Conservation (phyloP, 2,888 invertebrate genomes). For the Spodoptera littoralis region DNA sequence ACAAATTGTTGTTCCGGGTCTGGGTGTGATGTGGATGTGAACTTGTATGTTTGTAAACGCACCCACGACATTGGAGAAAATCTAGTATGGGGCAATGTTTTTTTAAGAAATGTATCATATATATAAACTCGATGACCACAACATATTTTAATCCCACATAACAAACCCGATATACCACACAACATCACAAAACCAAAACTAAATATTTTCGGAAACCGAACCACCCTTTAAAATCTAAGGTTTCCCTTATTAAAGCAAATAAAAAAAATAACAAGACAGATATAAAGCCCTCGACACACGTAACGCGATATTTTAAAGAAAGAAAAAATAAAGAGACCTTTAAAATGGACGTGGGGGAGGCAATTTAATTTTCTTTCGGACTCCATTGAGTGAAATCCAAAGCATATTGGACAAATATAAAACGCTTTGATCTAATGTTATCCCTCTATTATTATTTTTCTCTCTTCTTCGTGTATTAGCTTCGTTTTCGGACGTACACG, state of each 20-base stretch:
- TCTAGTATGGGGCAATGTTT: too few species aligned
- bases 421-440: conserved; percentile 84
- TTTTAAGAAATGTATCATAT: too few species aligned
- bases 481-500: conserved; percentile 48
- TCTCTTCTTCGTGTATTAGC: conserved; percentile 73
- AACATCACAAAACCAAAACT: conserved; percentile 30
- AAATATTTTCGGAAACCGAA: conserved; percentile 41
- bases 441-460: conserved; percentile 65
- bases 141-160: conserved; percentile 1
- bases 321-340: conserved; percentile 77
- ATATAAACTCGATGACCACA: too few species aligned
- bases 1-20: too few species aligned
- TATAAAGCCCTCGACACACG: conserved; percentile 70
- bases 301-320: conserved; percentile 82
- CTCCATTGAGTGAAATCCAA: conserved; percentile 84
- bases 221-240: conserved; percentile 67
- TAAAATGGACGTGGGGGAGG: conserved; percentile 76
- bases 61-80: too few species aligned
- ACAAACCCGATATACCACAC: conserved; percentile 19
- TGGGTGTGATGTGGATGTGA: too few species aligned
- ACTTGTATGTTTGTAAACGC: too few species aligned
- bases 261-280: conserved; percentile 79
- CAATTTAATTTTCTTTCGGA: conserved; percentile 85
- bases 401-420: conserved; percentile 83
- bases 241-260: conserved; percentile 74